These are phyloP conservation scores for Poecilia velifera DNA, from an alignment of 2,797 vertebrate genomes.

Conservation along the genomic window DNA sequence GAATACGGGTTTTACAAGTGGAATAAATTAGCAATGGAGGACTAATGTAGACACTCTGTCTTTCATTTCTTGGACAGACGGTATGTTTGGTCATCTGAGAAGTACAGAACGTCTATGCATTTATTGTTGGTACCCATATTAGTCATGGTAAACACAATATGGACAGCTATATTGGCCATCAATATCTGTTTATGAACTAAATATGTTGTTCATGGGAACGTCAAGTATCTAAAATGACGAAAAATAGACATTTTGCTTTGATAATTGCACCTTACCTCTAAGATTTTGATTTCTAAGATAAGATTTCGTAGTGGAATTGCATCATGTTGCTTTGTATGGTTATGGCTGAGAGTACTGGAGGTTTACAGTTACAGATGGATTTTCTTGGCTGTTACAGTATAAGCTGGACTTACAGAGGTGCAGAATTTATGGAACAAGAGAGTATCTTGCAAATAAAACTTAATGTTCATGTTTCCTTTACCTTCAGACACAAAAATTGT, in stretches of 20 bases:
- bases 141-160: conserved; percentile 13
- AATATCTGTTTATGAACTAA: conserved; percentile 1
- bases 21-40: conserved; percentile 19
- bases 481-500: not conserved
- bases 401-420: conserved; percentile 16
- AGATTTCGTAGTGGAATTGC: conserved; percentile 20
- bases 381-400: conserved; percentile 52
- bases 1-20: conserved; percentile 11
- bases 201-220: conserved; percentile 6
- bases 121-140: conserved; percentile 28
- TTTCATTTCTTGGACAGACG: not conserved
- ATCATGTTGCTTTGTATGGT: conserved; percentile 32
- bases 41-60: not conserved
- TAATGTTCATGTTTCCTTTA: conserved; percentile 3
- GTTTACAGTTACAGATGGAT: conserved; percentile 43
- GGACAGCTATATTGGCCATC: conserved; percentile 3
- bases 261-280: not conserved
- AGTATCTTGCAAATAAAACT: conserved; percentile 11
- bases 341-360: conserved; percentile 38
- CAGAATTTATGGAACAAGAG: conserved; percentile 22
- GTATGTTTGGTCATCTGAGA: conserved; percentile 7
- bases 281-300: no score
- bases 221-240: conserved; percentile 1
- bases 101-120: not conserved
- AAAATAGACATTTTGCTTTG: not conserved